These are phyloP conservation scores for Cichladusa arquata DNA, from an alignment of 2,113 vertebrate genomes.

Conservation along the genomic window DNA sequence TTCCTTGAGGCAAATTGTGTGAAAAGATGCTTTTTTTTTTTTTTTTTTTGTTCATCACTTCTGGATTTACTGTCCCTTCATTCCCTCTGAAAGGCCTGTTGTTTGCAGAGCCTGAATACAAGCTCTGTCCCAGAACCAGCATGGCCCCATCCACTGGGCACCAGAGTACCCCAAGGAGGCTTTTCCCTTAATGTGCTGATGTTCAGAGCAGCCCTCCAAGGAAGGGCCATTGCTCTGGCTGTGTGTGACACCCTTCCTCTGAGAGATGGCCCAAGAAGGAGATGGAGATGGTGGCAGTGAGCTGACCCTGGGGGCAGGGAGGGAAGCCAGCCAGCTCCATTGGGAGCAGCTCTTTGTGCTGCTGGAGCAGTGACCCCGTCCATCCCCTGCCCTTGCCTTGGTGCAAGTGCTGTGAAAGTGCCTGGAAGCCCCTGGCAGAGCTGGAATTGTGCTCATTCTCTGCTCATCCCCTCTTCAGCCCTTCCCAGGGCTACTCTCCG, in stretches of 20 bases:
- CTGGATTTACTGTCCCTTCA: slow-evolving; percentile 6
- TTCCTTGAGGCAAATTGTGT: neutral
- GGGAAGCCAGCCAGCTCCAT: neutral
- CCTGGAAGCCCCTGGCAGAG: neutral
- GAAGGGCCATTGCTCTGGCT: neutral
- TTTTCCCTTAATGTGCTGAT: neutral
- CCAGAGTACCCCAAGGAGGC: neutral
- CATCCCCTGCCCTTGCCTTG: neutral
- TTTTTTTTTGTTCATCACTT: neutral
- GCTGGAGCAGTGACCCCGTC: neutral
- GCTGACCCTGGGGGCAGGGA: neutral
- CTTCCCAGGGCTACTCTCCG: neutral
- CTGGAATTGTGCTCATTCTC: neutral
- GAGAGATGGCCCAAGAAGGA: neutral
- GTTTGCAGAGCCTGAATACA: neutral
- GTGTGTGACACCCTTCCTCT: neutral
- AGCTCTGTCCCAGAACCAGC: neutral
- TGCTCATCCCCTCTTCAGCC: neutral
- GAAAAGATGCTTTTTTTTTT: neutral
- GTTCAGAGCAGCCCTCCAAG: slow-evolving; percentile 6
- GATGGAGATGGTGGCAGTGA: neutral
- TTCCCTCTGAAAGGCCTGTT: slow-evolving; percentile 1
- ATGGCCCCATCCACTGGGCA: neutral
- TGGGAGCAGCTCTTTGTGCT: neutral
- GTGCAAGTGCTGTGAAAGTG: neutral